A percentile compares a stretch with the other conserved stretches of the same genome.
Evolutionary conservation across 1,140 invertebrate genomes (phyloP).

Genomic region (Drosophila oshimai): DNA sequence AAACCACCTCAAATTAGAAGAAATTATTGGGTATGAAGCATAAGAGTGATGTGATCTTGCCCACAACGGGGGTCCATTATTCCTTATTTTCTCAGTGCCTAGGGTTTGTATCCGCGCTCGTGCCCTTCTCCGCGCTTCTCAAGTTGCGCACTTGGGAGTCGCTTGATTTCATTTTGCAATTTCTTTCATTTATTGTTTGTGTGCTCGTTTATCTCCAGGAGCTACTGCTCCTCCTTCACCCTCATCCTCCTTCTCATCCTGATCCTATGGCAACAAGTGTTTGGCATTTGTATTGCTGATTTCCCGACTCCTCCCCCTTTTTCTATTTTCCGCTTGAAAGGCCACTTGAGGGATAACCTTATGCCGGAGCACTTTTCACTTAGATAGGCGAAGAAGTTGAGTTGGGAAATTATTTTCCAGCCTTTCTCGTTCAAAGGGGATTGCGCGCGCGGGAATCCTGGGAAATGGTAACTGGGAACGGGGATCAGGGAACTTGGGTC

Average conservation of each 20-base stretch:
- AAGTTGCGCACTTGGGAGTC: background rate
- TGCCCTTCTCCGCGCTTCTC: background rate
- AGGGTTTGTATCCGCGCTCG: background rate
- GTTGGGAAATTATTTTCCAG: constrained; percentile 63
- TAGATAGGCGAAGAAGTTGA: constrained; percentile 34
- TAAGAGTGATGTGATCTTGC: no score
- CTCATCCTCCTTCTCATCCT: background rate
- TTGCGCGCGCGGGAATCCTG: no score
- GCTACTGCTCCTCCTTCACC: background rate
- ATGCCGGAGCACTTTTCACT: constrained; percentile 28
- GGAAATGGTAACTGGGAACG: no score
- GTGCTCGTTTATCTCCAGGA: constrained; percentile 17
- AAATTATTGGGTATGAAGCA: no score
- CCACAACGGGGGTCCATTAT: no score
- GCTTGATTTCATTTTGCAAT: constrained; percentile 41
- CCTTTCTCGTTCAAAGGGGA: constrained; percentile 37
- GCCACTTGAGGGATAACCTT: constrained; percentile 36
- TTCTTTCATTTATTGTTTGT: constrained; percentile 30
- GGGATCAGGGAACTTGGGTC: background rate
- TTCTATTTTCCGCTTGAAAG: constrained; percentile 33
- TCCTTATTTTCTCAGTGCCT: background rate
- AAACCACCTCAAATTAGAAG: no score
- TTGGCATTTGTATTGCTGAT: constrained; percentile 32
- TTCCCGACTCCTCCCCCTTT: background rate
- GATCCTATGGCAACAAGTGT: constrained; percentile 30